Percentiles rank a stretch among this genome's conserved stretches.
These are phyloP conservation scores for Sparidentex hasta DNA, from an alignment of 2,797 vertebrate species.

Conservation along the genomic window DNA sequence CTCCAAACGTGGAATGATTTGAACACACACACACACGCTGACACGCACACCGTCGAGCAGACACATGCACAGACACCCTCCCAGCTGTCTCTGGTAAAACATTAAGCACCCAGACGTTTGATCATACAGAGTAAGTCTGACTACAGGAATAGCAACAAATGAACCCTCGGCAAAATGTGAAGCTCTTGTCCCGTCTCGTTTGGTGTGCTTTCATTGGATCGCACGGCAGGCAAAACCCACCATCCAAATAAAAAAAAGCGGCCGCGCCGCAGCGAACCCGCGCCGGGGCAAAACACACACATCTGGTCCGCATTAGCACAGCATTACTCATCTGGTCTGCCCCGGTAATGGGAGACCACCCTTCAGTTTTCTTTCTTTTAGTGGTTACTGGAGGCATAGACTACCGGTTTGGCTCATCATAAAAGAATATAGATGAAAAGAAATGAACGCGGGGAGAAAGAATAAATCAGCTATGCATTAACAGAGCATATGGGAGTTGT, in stretches of 20 bases:
- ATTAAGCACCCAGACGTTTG: conserved; percentile 65
- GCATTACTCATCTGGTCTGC: conserved; percentile 63
- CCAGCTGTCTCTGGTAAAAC: conserved; percentile 72
- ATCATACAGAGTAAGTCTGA: conserved; percentile 56
- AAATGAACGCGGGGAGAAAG: conserved; percentile 2
- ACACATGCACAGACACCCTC: conserved; percentile 40
- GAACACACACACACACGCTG: conserved; percentile 1
- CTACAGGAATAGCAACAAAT: conserved; percentile 75
- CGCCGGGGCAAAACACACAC: conserved; percentile 43
- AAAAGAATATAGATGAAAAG: conserved; percentile 42
- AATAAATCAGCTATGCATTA: conserved; percentile 6
- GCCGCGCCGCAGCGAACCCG: conserved; percentile 43
- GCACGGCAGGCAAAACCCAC: conserved; percentile 43
- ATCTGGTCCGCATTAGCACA: conserved; percentile 74
- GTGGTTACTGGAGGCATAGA: conserved; percentile 65
- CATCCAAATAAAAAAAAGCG: conserved; percentile 30
- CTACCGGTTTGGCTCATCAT: conserved; percentile 74
- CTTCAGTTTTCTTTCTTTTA: conserved; percentile 65
- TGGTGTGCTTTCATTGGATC: conserved; percentile 63
- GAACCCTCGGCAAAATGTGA: conserved; percentile 64
- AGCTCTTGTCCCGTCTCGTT: conserved; percentile 50
- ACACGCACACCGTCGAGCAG: conserved; percentile 21
- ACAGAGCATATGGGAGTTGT: conserved; percentile 15
- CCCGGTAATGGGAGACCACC: conserved; percentile 56
- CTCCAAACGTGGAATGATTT: conserved; percentile 20